phyloP scores from a whole-genome alignment of 2,113 vertebrate species.

The Emydura subglobosa region DNA sequence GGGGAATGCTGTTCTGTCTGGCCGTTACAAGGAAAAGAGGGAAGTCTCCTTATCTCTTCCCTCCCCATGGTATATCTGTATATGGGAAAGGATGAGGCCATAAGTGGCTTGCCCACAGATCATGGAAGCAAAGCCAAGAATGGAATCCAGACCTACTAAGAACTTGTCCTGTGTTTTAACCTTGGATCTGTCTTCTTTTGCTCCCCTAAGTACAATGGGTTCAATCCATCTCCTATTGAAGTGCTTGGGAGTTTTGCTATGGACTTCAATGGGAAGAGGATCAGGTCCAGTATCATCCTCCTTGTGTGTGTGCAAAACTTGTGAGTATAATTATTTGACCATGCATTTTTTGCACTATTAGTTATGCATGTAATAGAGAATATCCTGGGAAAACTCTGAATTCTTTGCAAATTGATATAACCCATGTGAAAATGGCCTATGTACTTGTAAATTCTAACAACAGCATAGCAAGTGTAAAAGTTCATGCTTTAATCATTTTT shows the following conservation, averaged over 20 bases:
- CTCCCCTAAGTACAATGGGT: background rate
- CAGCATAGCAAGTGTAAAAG: background rate
- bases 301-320: background rate
- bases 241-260: background rate
- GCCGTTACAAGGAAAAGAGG: rapidly evolving
- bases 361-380: background rate
- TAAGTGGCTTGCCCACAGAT: background rate
- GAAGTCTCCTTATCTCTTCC: background rate
- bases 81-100: background rate
- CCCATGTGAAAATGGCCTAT: background rate
- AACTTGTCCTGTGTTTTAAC: background rate
- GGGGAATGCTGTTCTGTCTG: background rate
- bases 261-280: background rate
- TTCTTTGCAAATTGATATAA: background rate
- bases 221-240: background rate
- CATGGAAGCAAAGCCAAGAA: background rate
- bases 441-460: background rate
- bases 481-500: background rate
- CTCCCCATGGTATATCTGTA: background rate
- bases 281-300: background rate
- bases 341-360: background rate
- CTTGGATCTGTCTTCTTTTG: background rate
- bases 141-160: background rate
- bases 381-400: background rate
- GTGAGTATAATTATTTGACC: background rate